Base-by-base conservation (phyloP, 2,888 invertebrate genomes). In the Nomada goodeniana region DNA sequence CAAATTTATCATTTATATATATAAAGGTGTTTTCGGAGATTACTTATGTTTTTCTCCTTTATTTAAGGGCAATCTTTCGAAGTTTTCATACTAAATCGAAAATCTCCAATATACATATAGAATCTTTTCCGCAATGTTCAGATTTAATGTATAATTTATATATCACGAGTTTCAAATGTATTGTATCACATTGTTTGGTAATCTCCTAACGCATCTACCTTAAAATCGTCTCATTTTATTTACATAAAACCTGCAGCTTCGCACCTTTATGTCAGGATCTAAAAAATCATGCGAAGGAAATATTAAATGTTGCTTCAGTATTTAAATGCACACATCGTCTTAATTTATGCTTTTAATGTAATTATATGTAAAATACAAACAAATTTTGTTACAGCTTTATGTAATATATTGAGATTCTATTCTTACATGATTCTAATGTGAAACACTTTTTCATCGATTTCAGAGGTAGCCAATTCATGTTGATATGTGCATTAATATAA, bases 1-100 rank as follows among this genome's bases (percentile, higher is more conserved):
- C 72, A 70, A 80, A 88, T 83, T 79, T 83, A 86, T 89, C 60
- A 86, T 86, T 83, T 88, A 65, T 60, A 79, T 63, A 71, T 59
- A 80, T 15, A 57, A 52, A 82, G 29, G 9, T 80, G 80, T 71
- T 78, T 81, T 80, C 68, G 70, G 9, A 81, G 81, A 81, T 85
- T 83, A 81, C 50, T 74, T 77, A n/a, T 29, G 42, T 79, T 76
- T 59, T 52, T 44, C 10, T 44, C 15, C 0, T 29, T 65, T 67
- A 13, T 18, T 50, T 11, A 42, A 29, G 36, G 15, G 2, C 20
- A 57, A 55, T n/a, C 1, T 61, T 29, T 18, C 50, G n/a, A n/a
- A 15, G 55, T n/a, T 10, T 63, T 64, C 1, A 13, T 44, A 57
- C 44, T 42, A 29, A 76, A 60, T 29, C 50, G 0, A 26, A 47